A percentile compares a stretch with the other conserved stretches of the same genome.
Conservation (phyloP, 2,888 invertebrate genomes). For the Heliconius charithonia region DNA sequence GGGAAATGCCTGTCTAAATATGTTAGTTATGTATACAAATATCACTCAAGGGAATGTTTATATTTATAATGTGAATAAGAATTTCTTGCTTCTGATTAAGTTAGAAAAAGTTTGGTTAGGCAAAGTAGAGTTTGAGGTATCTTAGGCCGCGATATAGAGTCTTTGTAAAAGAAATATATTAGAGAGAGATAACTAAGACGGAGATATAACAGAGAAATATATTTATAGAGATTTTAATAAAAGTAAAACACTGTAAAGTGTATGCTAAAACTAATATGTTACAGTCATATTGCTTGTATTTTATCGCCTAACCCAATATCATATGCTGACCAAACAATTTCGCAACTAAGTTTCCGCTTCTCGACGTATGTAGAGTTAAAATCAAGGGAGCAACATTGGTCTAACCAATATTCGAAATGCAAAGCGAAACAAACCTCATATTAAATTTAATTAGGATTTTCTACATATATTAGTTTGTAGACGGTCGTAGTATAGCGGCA, state of each 20-base stretch:
- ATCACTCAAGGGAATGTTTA: neutral
- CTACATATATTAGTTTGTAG: neutral
- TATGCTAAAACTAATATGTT: slow-evolving; percentile 5
- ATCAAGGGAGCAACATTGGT: slow-evolving; percentile 22
- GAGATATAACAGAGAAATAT: no score
- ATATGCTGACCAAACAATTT: slow-evolving; percentile 27
- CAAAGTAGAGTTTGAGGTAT: neutral
- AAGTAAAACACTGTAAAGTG: neutral
- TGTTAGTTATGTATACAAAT: slow-evolving; percentile 10
- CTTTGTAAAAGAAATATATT: no score
- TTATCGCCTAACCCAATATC: slow-evolving; percentile 21
- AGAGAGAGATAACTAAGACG: no score
- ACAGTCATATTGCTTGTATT: slow-evolving; percentile 2
- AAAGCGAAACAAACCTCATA: slow-evolving; percentile 13
- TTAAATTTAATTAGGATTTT: slow-evolving; percentile 17
- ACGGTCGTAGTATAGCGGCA: neutral
- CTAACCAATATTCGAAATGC: slow-evolving; percentile 16
- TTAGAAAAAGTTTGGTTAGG: neutral
- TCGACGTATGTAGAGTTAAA: slow-evolving; percentile 17
- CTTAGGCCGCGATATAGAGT: no score
- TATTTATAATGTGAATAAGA: neutral
- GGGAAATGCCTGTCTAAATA: neutral
- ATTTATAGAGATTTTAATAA: neutral
- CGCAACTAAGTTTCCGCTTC: slow-evolving; percentile 26
- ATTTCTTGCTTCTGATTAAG: no score